These are phyloP conservation scores for Atethmia centrago DNA, from an alignment of 2,888 invertebrate species.

Conservation along the genomic window DNA sequence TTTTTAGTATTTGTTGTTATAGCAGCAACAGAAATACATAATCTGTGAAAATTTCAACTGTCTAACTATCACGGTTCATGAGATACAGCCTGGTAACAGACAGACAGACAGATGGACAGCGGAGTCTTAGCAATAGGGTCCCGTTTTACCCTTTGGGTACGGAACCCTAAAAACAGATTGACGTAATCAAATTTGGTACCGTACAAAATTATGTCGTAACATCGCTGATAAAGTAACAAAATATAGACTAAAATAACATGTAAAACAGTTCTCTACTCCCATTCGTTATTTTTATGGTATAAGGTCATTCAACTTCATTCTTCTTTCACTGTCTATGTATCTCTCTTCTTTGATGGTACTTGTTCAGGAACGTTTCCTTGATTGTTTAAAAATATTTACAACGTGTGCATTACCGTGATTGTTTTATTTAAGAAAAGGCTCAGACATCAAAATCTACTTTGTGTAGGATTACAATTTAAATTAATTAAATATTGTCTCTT, in stretches of 20 bases:
- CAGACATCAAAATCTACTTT: conserved; percentile 12
- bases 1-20: no score
- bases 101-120: no score
- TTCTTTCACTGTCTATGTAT: conserved; percentile 5
- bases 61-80: no score
- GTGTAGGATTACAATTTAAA: conserved; percentile 1
- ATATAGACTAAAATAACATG: background rate
- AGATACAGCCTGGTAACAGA: no score
- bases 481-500: conserved; percentile 1
- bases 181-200: background rate
- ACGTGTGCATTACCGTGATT: conserved; percentile 22
- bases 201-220: background rate
- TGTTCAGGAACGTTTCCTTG: conserved; percentile 6
- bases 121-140: no score
- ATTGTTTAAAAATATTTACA: conserved; percentile 20
- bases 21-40: no score
- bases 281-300: conserved; percentile 23
- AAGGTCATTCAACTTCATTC: conserved; percentile 39
- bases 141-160: no score
- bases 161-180: background rate
- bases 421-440: conserved; percentile 19
- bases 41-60: no score
- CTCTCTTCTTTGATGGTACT: conserved; percentile 16
- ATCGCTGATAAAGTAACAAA: background rate
- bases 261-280: background rate